Base-by-base conservation (phyloP, 2,113 vertebrate species). In the Galemys pyrenaicus region DNA sequence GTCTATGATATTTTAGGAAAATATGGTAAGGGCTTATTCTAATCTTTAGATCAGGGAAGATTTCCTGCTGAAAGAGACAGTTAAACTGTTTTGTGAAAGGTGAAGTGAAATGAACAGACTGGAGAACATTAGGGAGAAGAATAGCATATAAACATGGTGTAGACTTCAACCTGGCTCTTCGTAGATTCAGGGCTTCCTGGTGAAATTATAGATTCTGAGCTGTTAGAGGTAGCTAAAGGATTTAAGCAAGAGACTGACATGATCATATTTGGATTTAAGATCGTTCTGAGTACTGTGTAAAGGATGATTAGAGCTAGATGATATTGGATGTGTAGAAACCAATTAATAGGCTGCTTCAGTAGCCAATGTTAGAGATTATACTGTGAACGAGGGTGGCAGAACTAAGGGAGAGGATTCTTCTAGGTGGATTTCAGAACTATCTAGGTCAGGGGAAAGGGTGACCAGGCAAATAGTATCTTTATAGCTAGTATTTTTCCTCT, bases 221-320 rank as follows among this genome's bases (percentile, higher is more conserved):
- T n/a, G 32, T 11, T 65, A 65, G 26, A 65, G 62, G 30, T 32
- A 32, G 62, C 89, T 37, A 79, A 85, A 86, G 49, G 51, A 83
- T 92, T 82, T 91, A 39, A 80, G 24, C 24, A 68, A 39, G 10
- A 89, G 6, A 81, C 7, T 70, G 20, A 30, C 15, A 70, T 82
- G 20, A 56, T 77, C 73, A 80, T 24, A 83, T 86, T 74, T 82
- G 56, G 83, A 67, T 75, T 89, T 87, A 83, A 89, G 35, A 70
- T 87, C 10, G 15, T 28, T 71, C 24, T 74, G 28, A 32, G 30
- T 83, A 30, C 15, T 77, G 3, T 46, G 15, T 74, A 73, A 96
- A 89, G 64, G 62, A 54, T 19, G 41, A 67, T 84, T 37, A 87
- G 37, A 89, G 12, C 11, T 68, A 51, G 64, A 44, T 3, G 32